Percentiles rank a stretch among this genome's conserved stretches.
These are phyloP conservation scores for Scomber japonicus DNA, from an alignment of 2,113 vertebrate genomes.

Conservation along the genomic window DNA sequence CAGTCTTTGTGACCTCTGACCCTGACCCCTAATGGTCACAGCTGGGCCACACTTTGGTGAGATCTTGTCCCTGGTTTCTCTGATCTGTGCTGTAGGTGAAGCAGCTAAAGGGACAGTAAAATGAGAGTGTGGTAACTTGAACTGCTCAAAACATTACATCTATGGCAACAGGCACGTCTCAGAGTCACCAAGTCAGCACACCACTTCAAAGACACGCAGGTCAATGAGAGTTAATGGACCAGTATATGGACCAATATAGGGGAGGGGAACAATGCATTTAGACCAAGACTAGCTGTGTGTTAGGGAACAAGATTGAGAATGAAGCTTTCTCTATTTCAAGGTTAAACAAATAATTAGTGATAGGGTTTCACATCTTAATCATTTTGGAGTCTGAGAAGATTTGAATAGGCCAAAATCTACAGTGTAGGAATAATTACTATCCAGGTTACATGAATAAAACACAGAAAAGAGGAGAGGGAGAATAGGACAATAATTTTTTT, in stretches of 20 bases:
- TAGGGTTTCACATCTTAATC: too few species aligned
- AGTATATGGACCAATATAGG: slow-evolving; percentile 37
- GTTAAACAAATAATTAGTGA: neutral
- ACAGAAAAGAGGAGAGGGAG: too few species aligned
- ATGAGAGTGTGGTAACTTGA: slow-evolving; percentile 72
- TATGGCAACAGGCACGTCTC: slow-evolving; percentile 70
- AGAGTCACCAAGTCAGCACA: slow-evolving; percentile 64
- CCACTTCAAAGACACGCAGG: slow-evolving; percentile 70
- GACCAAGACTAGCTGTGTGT: slow-evolving; percentile 20
- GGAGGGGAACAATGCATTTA: slow-evolving; percentile 60
- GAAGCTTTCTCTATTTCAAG: neutral
- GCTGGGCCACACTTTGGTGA: slow-evolving; percentile 64
- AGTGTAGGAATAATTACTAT: neutral
- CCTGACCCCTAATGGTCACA: slow-evolving; percentile 68
- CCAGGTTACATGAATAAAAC: neutral
- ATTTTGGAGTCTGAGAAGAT: neutral
- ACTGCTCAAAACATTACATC: slow-evolving; percentile 58
- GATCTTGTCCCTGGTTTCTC: slow-evolving; percentile 60
- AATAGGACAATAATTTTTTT: too few species aligned
- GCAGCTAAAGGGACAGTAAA: slow-evolving; percentile 70
- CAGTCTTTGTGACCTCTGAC: slow-evolving; percentile 64
- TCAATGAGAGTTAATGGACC: slow-evolving; percentile 62
- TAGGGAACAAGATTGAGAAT: neutral
- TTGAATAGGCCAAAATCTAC: neutral
- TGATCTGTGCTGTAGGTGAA: slow-evolving; percentile 81